phyloP scores from a whole-genome alignment of 2,797 vertebrate species.

The Typhlichthys subterraneus region DNA sequence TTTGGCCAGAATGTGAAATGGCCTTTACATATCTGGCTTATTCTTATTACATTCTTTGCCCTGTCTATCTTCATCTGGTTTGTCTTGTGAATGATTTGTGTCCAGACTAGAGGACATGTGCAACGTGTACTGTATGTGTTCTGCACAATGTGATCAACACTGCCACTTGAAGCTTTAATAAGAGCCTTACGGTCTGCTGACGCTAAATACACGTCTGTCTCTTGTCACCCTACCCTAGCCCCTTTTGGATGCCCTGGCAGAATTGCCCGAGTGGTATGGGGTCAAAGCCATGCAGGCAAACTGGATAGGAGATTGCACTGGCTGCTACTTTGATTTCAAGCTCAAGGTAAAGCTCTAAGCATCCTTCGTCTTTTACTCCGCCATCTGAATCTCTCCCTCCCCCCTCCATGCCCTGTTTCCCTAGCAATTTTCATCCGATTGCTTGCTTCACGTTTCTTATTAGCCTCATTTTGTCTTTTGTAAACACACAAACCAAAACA shows the following conservation, averaged over 20 bases:
- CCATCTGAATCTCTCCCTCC: constrained; percentile 3
- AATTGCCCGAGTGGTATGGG: constrained; percentile 95
- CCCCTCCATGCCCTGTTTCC: constrained; percentile 3
- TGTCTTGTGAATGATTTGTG: too few species aligned
- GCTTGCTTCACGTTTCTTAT: constrained; percentile 24
- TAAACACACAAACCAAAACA: constrained; percentile 32
- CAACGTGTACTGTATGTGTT: too few species aligned
- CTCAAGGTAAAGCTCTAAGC: constrained; percentile 81
- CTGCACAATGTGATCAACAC: too few species aligned
- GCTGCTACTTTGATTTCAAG: constrained; percentile 89
- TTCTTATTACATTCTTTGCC: too few species aligned
- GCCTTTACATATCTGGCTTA: too few species aligned
- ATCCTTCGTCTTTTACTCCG: constrained; percentile 4
- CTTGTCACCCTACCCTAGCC: constrained; percentile 71
- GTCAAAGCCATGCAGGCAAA: constrained; percentile 97
- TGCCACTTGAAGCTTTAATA: too few species aligned
- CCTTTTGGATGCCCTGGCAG: constrained; percentile 85
- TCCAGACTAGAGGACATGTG: too few species aligned
- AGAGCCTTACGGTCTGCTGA: neutral
- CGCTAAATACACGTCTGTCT: constrained; percentile 6
- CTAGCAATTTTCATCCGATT: constrained; percentile 29
- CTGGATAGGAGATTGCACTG: constrained; percentile 94
- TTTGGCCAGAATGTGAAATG: too few species aligned
- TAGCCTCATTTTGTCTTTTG: constrained; percentile 29
- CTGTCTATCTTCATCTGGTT: too few species aligned